phyloP scores from a whole-genome alignment of 2,113 vertebrate genomes.

The Carassius carassius region DNA sequence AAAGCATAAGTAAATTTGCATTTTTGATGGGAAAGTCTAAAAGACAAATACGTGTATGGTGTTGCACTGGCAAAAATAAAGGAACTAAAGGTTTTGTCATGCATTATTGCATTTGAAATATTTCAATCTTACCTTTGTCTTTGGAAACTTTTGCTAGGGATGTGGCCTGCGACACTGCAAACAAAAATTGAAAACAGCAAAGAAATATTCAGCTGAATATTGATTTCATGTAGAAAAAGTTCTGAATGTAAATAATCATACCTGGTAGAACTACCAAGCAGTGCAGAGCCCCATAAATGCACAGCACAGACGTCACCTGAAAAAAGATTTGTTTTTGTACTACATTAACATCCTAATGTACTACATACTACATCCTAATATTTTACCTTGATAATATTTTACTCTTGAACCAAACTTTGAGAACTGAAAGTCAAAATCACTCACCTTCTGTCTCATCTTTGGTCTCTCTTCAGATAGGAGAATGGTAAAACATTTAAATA shows the following conservation, averaged over 20 bases:
- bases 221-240: neutral
- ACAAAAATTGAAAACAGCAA: neutral
- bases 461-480: neutral
- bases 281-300: constrained; percentile 44
- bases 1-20: neutral
- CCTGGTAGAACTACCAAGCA: constrained; percentile 64
- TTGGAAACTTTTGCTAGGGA: constrained; percentile 64
- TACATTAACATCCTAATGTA: neutral
- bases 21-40: neutral
- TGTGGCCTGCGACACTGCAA: constrained; percentile 66
- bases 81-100: neutral
- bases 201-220: neutral
- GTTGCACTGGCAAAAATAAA: neutral
- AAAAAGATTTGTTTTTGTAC: neutral
- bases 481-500: neutral
- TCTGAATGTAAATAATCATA: constrained; percentile 37
- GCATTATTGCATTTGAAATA: neutral
- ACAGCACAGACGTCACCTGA: constrained; percentile 59
- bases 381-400: neutral
- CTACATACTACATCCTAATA: neutral
- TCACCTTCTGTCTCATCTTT: constrained; percentile 51
- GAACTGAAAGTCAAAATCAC: neutral
- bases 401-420: too few species aligned
- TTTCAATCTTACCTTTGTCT: constrained; percentile 57
- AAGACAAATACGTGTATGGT: neutral